Evolutionary conservation across 2,113 vertebrate species (phyloP), one percentile per base, ranked within the genome.

Genomic region (Lagopus muta): DNA sequence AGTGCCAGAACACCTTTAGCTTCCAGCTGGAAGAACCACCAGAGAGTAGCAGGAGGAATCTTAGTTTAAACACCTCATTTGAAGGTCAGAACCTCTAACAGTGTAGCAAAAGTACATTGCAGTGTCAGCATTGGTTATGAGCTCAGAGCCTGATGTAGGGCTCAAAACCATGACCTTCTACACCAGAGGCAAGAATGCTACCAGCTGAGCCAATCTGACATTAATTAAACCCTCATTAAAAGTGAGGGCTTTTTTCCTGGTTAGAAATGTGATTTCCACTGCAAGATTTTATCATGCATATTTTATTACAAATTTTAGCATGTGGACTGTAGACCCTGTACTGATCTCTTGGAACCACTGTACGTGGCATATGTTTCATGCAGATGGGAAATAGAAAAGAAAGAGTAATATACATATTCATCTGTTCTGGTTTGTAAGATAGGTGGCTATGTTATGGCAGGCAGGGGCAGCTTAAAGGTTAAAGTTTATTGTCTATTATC

Each of bases 221-320:
- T 95, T 96, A 96, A 97, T 96, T 96, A 97, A 93, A 82, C 91
- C 92, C 92, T 96, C 94, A 94, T 96, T 97, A 97, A 95, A 94
- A 96, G 81, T 36, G 60, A 96, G 52, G 86, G 89, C 52, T 78
- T 86, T 78, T 92, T 94, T 77, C 71, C 74, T 82, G 57, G 86
- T 93, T 90, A 87, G 92, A 82, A 89, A 83, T 94, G 80, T 38
- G 75, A 70, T 91, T 96, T 97, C 84, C 81, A 94, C 89, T 47
- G 72, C 86, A 87, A 97, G 94, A 87, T 92, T 95, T 95, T 64
- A 81, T 78, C 74, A 88, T 96, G 94, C 94, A 96, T 96, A 96
- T 96, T 97, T 97, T 95, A 97, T 95, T 71, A 91, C 0, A 1
- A 25, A 30, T 91, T 95, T 90, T 58, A 95, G 75, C 92, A 78